Evolutionary conservation across 2,113 vertebrate species (phyloP).

Genomic region (Taxidea taxus): DNA sequence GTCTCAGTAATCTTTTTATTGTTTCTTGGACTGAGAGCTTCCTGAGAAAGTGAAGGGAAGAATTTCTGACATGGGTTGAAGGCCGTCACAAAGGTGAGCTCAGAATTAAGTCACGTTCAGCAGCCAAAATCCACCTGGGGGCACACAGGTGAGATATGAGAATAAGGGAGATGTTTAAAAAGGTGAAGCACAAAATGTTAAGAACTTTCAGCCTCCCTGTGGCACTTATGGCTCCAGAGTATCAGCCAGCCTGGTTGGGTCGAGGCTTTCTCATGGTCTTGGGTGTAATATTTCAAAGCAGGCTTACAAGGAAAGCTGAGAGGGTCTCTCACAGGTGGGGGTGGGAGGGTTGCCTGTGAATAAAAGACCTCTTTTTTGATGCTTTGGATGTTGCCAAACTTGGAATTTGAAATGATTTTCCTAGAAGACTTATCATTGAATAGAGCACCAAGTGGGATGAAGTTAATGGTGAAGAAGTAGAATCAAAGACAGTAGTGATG

Average conservation of each 20-base stretch:
- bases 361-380: background rate
- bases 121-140: too few relatives aligned
- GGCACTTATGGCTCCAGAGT: background rate
- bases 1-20: background rate
- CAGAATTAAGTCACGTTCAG: background rate
- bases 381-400: background rate
- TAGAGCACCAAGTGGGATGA: too few relatives aligned
- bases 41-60: background rate
- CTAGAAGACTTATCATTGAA: background rate
- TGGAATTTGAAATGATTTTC: background rate
- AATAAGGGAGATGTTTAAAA: background rate
- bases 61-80: background rate
- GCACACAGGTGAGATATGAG: background rate
- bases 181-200: background rate
- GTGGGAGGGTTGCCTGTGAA: fast-evolving
- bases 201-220: background rate
- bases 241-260: background rate
- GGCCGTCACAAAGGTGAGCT: background rate
- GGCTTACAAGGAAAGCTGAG: background rate
- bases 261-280: background rate
- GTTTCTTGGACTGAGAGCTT: background rate
- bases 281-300: background rate
- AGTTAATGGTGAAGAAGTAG: background rate
- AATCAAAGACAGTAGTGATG: background rate
- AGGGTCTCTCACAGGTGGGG: background rate